A percentile compares a stretch with the other conserved stretches of the same genome.
Evolutionary conservation across 2,113 vertebrate species (phyloP).

Genomic region (Rostratula benghalensis): DNA sequence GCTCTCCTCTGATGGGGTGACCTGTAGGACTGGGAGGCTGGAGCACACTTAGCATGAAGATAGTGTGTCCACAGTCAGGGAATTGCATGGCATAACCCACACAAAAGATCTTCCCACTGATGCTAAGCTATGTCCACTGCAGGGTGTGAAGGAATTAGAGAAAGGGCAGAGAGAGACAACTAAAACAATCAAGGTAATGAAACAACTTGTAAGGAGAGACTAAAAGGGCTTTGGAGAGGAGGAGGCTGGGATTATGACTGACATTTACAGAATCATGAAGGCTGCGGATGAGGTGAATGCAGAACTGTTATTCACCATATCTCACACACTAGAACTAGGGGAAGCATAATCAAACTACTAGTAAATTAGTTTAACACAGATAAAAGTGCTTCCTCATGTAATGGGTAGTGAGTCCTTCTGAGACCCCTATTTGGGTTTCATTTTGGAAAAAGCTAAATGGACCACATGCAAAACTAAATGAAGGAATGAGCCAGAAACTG

Average conservation of each 20-base stretch:
- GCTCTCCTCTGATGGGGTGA: background rate
- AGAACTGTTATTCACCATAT: background rate
- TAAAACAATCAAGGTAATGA: background rate
- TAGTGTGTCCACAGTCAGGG: background rate
- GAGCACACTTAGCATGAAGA: fast-evolving
- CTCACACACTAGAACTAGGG: background rate
- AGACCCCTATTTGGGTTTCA: background rate
- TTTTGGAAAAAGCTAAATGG: background rate
- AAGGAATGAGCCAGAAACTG: background rate
- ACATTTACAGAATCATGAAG: background rate
- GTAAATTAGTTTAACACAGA: background rate
- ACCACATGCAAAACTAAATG: background rate
- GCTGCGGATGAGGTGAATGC: background rate
- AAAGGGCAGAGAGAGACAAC: background rate
- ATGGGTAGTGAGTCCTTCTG: background rate
- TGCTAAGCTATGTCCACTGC: background rate
- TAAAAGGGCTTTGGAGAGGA: background rate
- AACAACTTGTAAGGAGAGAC: background rate
- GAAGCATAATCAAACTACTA: background rate
- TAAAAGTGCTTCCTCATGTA: background rate
- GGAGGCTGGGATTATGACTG: background rate
- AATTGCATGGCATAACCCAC: background rate
- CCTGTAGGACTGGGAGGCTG: background rate
- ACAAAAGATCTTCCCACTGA: fast-evolving
- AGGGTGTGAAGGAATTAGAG: background rate